These are phyloP conservation scores for Anoplopoma fimbria DNA, from an alignment of 2,113 vertebrate genomes.

Conservation along the genomic window DNA sequence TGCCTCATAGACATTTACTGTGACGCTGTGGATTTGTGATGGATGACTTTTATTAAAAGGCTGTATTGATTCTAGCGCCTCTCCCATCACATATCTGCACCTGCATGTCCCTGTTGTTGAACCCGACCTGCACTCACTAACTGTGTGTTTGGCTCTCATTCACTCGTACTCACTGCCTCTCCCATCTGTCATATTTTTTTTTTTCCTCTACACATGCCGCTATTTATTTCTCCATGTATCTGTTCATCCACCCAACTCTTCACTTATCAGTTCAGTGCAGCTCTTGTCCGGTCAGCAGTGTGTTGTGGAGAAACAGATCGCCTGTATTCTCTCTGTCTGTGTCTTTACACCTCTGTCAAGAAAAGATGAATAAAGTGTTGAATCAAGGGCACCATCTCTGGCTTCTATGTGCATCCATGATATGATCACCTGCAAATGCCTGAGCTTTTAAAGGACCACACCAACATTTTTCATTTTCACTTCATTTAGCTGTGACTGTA, in stretches of 20 bases:
- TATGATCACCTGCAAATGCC: conserved; percentile 33
- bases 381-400: conserved; percentile 75
- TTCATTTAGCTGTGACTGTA: conserved; percentile 5
- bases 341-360: conserved; percentile 60
- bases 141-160: conserved; percentile 51
- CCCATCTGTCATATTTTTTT: conserved; percentile 19
- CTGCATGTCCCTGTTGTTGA: conserved; percentile 52
- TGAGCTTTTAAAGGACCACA: conserved; percentile 37
- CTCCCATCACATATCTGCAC: conserved; percentile 16
- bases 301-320: conserved; percentile 52
- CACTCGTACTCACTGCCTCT: conserved; percentile 31
- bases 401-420: conserved; percentile 76
- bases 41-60: conserved; percentile 8
- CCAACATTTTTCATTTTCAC: background rate
- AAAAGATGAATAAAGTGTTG: conserved; percentile 79
- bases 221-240: conserved; percentile 27
- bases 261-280: conserved; percentile 11
- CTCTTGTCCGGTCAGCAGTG: conserved; percentile 23
- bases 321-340: conserved; percentile 55
- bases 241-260: conserved; percentile 17
- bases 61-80: background rate
- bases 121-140: conserved; percentile 59
- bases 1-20: background rate
- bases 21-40: conserved; percentile 44
- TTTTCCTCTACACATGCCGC: conserved; percentile 2